Evolutionary conservation across 2,797 vertebrate species (phyloP), one percentile per base, ranked within the genome.

Genomic region (Threskiornis aethiopicus): DNA sequence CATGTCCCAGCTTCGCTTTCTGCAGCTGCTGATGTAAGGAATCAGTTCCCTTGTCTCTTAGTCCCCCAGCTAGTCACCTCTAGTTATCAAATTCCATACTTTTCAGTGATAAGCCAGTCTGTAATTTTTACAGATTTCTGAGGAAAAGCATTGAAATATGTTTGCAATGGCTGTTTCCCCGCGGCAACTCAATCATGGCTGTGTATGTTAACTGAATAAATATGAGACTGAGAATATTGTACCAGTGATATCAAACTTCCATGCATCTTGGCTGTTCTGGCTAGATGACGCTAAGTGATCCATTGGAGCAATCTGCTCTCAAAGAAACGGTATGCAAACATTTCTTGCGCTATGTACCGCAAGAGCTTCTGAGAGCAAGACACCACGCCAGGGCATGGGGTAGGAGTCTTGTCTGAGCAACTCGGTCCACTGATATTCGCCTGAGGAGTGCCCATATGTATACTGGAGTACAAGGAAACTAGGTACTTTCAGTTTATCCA

Each of bases 271-370:
- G 49, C 51, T 77, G 17, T 37, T 87, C 35, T 85, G 84, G 28
- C 71, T 59, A 2, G 51, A 42, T 84, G 59, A 25, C 35, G 42
- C 19, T 5, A 13, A 67, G 35, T 16, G 61, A 61, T 73, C 28
- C 57, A 9, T 11, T 20, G 13, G 51, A 82, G 55, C 64, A 61
- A 0, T 20, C 41, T 76, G 42, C 35, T 79, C 33, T 46, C 57
- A 44, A 4, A 78, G 54, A 46, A 25, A 9, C 0, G 1, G 12
- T 26, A 20, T 16, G 17, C 17, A 57, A 10, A 54, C 28, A 1
- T 79, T 62, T 62, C 35, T 39, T 64, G 28, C 4, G 4, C 17
- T 52, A 0, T 12, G 16, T 16, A 16, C 41, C 58, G 25, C 52
- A 25, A 39, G 61, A 52, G 29, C 51, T 86, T 24, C 57, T 47